Evolutionary conservation across 2,888 invertebrate genomes (phyloP).

Genomic region (Litoditis marina): DNA sequence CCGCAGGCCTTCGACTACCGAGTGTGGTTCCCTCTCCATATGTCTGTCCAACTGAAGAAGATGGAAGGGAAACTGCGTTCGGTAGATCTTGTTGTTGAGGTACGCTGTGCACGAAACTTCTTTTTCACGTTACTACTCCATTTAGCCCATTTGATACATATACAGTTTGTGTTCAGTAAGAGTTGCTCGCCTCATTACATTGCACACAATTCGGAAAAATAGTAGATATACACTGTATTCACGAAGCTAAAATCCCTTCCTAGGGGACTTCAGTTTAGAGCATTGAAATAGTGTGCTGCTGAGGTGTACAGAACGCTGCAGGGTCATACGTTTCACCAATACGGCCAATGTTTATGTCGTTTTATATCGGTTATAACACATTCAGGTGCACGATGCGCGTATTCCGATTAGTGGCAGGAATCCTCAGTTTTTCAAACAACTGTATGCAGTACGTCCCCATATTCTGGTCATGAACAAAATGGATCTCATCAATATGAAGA

Average conservation of each 20-base stretch:
- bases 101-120: no score
- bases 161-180: no score
- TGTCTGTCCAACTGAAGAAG: constrained; percentile 55
- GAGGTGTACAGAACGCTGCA: no score
- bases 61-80: constrained; percentile 58
- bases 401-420: constrained; percentile 61
- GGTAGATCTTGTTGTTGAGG: constrained; percentile 57
- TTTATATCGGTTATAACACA: neutral
- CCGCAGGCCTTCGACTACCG: constrained; percentile 37
- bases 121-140: no score
- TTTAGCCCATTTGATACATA: no score
- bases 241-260: no score
- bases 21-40: constrained; percentile 56
- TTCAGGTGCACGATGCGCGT: constrained; percentile 59
- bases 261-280: no score
- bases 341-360: neutral
- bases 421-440: constrained; percentile 46
- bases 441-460: constrained; percentile 58
- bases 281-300: no score
- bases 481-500: constrained; percentile 58
- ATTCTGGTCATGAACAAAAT: constrained; percentile 59
- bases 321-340: no score
- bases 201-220: no score
- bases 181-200: no score
- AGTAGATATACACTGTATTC: no score